A percentile compares a stretch with the other conserved stretches of the same genome.
These are phyloP conservation scores for Chloroceryle aenea DNA, from an alignment of 2,113 vertebrate species.

Conservation along the genomic window DNA sequence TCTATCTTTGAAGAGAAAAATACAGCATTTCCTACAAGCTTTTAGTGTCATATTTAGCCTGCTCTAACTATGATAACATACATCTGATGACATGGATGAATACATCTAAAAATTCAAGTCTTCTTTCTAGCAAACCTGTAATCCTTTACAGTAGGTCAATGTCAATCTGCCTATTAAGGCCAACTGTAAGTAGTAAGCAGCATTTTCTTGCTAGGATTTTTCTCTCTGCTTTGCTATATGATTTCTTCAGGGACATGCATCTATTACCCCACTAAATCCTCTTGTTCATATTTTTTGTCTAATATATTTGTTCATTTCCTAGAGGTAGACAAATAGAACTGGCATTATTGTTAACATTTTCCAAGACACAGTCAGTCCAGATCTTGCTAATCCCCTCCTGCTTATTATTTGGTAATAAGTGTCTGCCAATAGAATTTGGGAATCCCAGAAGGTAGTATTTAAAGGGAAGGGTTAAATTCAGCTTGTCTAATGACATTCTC, in stretches of 20 bases:
- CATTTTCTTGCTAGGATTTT: constrained; percentile 21
- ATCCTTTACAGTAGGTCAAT: constrained; percentile 61
- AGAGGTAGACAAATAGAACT: constrained; percentile 26
- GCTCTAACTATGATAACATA: constrained; percentile 12
- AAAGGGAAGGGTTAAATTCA: constrained; percentile 58
- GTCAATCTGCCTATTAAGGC: constrained; percentile 49
- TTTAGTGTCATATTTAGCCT: constrained; percentile 25
- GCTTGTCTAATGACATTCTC: constrained; percentile 6
- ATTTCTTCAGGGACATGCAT: constrained; percentile 46
- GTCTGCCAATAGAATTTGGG: constrained; percentile 45
- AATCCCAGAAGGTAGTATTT: constrained; percentile 20
- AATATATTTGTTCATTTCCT: constrained; percentile 45
- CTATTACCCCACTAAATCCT: constrained; percentile 55
- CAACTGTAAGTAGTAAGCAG: constrained; percentile 19
- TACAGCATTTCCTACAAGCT: constrained; percentile 19
- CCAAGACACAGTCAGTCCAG: constrained; percentile 29
- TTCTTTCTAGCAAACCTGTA: constrained; percentile 54
- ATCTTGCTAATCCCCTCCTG: constrained; percentile 55
- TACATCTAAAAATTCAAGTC: constrained; percentile 64
- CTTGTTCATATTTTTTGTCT: constrained; percentile 31
- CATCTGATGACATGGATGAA: constrained; percentile 63
- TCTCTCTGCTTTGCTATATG: constrained; percentile 24
- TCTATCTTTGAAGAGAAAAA: constrained; percentile 7
- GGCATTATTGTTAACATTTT: constrained; percentile 28
- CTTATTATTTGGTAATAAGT: constrained; percentile 53